Conservation (phyloP, 2,888 invertebrate species). For the Fragum whitleyi region DNA sequence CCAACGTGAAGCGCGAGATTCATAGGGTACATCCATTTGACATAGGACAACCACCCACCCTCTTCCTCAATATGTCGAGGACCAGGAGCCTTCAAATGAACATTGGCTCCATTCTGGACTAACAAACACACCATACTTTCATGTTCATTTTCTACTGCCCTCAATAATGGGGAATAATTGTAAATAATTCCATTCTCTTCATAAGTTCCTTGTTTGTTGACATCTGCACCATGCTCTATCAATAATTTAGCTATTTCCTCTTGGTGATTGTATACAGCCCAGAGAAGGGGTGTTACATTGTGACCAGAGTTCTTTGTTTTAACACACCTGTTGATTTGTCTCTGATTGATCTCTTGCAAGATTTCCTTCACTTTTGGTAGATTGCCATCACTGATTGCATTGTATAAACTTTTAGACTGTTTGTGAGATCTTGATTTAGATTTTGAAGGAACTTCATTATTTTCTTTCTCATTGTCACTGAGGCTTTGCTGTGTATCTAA, state of each 20-base stretch:
- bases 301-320: slow-evolving; percentile 20
- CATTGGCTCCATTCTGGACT: slow-evolving; percentile 39
- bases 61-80: slow-evolving; percentile 45
- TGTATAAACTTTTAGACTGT: slow-evolving; percentile 6
- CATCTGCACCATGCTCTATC: slow-evolving; percentile 31
- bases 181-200: slow-evolving; percentile 10
- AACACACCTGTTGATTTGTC: slow-evolving; percentile 30
- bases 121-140: slow-evolving; percentile 30
- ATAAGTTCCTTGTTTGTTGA: slow-evolving; percentile 39
- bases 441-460: not conserved
- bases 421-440: slow-evolving; percentile 6
- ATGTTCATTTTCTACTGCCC: slow-evolving; percentile 37
- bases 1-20: slow-evolving; percentile 20
- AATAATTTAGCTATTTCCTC: slow-evolving; percentile 35
- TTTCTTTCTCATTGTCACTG: slow-evolving; percentile 1
- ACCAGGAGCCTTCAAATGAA: slow-evolving; percentile 34
- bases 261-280: slow-evolving; percentile 34
- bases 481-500: not conserved
- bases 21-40: slow-evolving; percentile 23
- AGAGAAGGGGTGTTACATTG: slow-evolving; percentile 37
- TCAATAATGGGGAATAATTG: slow-evolving; percentile 34
- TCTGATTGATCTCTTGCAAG: slow-evolving; percentile 1
- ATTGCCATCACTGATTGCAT: slow-evolving; percentile 29
- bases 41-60: slow-evolving; percentile 39
- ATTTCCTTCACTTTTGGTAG: slow-evolving; percentile 13